Evolutionary conservation across 2,888 invertebrate species (phyloP), one percentile per base, ranked within the genome.

Genomic region (Buathra laborator): DNA sequence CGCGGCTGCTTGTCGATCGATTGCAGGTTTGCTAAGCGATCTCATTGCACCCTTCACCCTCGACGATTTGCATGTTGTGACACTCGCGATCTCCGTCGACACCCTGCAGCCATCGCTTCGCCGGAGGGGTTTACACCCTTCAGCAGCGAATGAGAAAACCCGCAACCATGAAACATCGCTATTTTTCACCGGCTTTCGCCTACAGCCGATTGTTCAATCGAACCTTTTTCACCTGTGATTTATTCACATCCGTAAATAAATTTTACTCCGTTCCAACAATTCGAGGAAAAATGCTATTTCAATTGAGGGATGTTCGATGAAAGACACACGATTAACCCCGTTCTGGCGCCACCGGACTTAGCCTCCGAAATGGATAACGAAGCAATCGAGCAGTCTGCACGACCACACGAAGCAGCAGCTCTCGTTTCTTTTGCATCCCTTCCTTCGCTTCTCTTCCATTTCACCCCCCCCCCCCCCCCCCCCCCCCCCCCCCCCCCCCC

Each of bases 41-140:
- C 68, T 68, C 68, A 51, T 83, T 64, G 64, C 71, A 83, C 64
- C 86, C 84, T 90, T 88, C 85, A 86, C 86, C 84, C 86, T 82
- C 46, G 71, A 46, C 84, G 81, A 89, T 89, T 90, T 88, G 88
- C 89, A 87, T 88, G 88, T 78, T 67, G 81, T 81, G 85, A 70
- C 81, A 71, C 71, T 72, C 75, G 43, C 51, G 37, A 19, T 78
- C 66, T 62, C 43, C 19, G 67, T 3, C 24, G 24, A 24, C 24
- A 24, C 24, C 24, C 24, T 24, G 2, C 24, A 19, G 46, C 51
- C 64, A 19, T 71, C 84, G 56, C 67, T 72, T 70, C 72, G 59
- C 51, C 24, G 19, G 43, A 14, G 44, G 24, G 1, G 1, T 24
- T 24, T 37, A 37, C 37, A 37, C 37, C 37, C 37, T 37, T 7